Percentiles rank a stretch among this genome's conserved stretches.
phyloP scores from a whole-genome alignment of 2,113 vertebrate species.

The Rallus limicola region DNA sequence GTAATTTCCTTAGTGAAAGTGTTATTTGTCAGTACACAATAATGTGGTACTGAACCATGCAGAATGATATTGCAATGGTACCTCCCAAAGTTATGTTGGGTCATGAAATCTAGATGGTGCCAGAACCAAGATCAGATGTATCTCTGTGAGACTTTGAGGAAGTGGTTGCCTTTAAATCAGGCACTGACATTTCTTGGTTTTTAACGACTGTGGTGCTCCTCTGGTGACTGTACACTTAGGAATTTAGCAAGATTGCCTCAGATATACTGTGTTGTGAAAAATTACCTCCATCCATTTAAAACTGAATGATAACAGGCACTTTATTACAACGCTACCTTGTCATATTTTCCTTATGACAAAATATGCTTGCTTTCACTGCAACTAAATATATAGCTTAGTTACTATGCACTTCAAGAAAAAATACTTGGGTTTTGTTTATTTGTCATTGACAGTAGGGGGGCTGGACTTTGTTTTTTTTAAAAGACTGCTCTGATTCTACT shows the following conservation, averaged over 20 bases:
- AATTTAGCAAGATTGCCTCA: neutral
- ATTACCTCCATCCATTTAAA: neutral
- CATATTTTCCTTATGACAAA: neutral
- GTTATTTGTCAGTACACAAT: neutral
- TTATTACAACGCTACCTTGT: neutral
- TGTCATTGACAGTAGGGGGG: too few species aligned
- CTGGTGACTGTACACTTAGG: neutral
- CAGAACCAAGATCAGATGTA: neutral
- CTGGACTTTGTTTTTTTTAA: neutral
- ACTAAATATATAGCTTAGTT: neutral
- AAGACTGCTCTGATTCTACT: neutral
- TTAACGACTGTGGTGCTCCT: neutral
- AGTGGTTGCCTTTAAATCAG: neutral
- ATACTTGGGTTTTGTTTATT: neutral
- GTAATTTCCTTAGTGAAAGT: neutral
- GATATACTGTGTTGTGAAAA: neutral
- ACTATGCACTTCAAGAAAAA: neutral
- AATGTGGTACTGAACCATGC: neutral
- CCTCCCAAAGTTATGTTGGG: neutral
- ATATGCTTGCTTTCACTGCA: neutral
- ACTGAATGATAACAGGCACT: neutral
- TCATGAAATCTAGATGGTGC: neutral
- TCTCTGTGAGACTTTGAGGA: neutral
- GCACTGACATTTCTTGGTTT: neutral
- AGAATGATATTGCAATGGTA: neutral